Base-by-base conservation (phyloP, 2,113 vertebrate species). In the Toxotes jaculatrix region DNA sequence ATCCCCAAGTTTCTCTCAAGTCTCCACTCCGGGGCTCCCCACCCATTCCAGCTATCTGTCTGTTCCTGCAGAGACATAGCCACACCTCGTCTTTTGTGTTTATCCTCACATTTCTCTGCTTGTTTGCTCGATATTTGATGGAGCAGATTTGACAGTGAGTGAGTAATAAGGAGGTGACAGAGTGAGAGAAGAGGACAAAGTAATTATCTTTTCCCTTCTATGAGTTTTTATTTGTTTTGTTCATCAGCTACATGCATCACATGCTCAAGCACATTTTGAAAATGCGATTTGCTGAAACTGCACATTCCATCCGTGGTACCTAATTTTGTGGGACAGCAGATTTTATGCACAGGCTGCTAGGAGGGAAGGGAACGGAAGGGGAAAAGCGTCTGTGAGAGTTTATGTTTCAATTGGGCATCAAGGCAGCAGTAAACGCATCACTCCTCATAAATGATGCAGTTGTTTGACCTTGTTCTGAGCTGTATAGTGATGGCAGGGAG, bases 31-130 rank as follows among this genome's bases (percentile, higher is more conserved):
- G 32, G 21, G 21, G 47, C 62, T 80, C 74, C 76, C n/a, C 86
- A 71, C 92, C 88, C 87, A 68, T 45, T 63, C 7, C 78, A 79
- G 76, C 63, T 86, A 80, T 82, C 84, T 82, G 85, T 84, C 78
- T 70, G 63, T 21, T 88, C 80, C 86, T 91, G 89, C 86, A 73
- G 17, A 85, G 56, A 68, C 36, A 19, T 2, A 5, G 79, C 80
- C 92, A 85, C 91, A 71, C 92, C 94, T 79, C 10, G 10, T 2
- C 74, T 75, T 72, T 59, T 38, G 57, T 70, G 0, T 84, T 70
- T 40, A 23, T 70, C 8, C 53, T 34, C 40, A 6, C 13, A 31
- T 61, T 68, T 63, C 59, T 63, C 19, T 27, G 0, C 0, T 36
- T 27, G 8, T 63, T 67, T 21, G 45, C 5, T 69, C 32, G 9